These are phyloP conservation scores for Listronotus bonariensis DNA, from an alignment of 1,140 invertebrate species.

Conservation along the genomic window DNA sequence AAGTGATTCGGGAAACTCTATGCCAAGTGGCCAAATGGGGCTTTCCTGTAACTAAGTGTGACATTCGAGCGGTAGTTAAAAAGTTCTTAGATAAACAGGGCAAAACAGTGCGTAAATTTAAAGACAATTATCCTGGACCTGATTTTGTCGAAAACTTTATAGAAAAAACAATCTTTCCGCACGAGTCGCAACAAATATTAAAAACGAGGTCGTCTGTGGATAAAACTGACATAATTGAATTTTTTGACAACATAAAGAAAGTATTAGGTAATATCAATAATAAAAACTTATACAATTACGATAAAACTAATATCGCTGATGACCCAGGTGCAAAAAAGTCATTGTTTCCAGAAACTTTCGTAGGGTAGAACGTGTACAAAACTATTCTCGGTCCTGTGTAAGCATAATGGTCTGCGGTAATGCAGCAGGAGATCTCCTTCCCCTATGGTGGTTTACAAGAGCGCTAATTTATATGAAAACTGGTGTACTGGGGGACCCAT, in stretches of 20 bases:
- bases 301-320: constrained; percentile 20
- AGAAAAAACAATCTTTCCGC: neutral
- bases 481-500: constrained; percentile 7
- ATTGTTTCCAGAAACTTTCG: constrained; percentile 20
- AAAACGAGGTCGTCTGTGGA: constrained; percentile 5
- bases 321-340: constrained; percentile 20
- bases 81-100: too few relatives aligned
- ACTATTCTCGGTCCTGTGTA: constrained; percentile 6
- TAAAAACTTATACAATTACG: constrained; percentile 4
- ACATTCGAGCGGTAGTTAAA: too few relatives aligned
- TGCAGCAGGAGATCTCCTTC: neutral
- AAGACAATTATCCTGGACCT: constrained; percentile 5
- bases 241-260: constrained; percentile 7
- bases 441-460: constrained; percentile 14
- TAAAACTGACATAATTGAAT: constrained; percentile 2
- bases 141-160: constrained; percentile 12
- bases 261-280: neutral
- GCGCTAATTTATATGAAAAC: constrained; percentile 4
- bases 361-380: constrained; percentile 19
- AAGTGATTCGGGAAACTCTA: too few relatives aligned
- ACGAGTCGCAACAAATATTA: neutral
- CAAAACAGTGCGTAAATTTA: neutral
- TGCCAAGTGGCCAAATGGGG: too few relatives aligned
- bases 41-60: too few relatives aligned
- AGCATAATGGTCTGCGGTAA: constrained; percentile 40